Evolutionary conservation across 2,797 vertebrate species (phyloP), one percentile per base, ranked within the genome.

Genomic region (Pterois miles): DNA sequence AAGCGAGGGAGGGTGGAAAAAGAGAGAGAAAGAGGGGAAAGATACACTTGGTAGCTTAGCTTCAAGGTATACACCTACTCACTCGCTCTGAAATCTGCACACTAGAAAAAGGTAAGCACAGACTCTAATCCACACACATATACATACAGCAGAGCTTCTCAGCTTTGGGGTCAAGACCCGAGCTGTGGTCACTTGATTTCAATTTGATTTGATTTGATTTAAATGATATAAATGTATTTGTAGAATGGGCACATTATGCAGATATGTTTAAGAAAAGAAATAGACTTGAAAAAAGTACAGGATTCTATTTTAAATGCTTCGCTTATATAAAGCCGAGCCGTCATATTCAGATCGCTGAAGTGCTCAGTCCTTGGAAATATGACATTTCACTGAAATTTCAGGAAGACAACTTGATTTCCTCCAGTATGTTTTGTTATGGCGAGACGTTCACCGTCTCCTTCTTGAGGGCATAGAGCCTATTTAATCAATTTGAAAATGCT

Each of bases 21-120:
- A 66, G 31, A 16, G 56, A 58, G 62, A 48, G 12, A 57, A 62
- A 56, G 69, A 53, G 18, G 9, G 58, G 18, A 71, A 38, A 46
- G 36, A 68, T 67, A 77, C 33, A 67, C 33, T 67, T 13, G 53
- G 68, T 53, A 58, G 70, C 43, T 72, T 34, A 63, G 48, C 72
- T 68, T 68, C 9, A 22, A 18, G 38, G 53, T 65, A 22, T 64
- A 31, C 36, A 56, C 27, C 29, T 57, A 52, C 58, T 84, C 25
- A 52, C 53, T 65, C 20, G 62, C 11, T 54, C 18, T 57, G 52
- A 72, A 65, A 72, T 60, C 23, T 48, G 29, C 64, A 66, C 22
- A 71, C 25, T 29, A 58, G n/a, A 29, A 73, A 67, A 75, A 57
- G 13, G 40, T 18, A 27, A 10, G 18, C 23, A 54, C 5, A 57